These are phyloP conservation scores for Campylorhamphus procurvoides DNA, from an alignment of 2,113 vertebrate genomes.

Conservation along the genomic window DNA sequence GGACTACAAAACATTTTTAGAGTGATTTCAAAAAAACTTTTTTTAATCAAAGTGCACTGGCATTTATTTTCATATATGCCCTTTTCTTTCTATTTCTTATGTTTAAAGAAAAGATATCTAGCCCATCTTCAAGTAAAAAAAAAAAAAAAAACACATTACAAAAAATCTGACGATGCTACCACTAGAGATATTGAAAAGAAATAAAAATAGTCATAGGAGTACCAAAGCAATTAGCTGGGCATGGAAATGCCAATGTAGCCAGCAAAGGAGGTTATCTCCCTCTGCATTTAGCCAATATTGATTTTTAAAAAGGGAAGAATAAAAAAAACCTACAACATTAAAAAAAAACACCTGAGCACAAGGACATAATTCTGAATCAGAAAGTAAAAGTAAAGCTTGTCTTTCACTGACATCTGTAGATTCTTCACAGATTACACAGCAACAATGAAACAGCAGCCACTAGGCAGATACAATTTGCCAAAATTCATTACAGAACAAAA, in stretches of 20 bases:
- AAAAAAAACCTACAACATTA: background rate
- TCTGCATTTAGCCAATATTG: background rate
- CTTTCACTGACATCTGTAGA: background rate
- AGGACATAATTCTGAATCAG: background rate
- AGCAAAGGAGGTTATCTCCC: background rate
- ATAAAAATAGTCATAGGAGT: background rate
- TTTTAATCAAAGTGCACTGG: background rate
- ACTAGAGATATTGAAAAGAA: background rate
- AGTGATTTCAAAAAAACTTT: background rate
- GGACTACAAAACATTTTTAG: background rate
- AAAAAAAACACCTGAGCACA: background rate
- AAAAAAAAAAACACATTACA: fast-evolving
- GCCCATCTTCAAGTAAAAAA: background rate
- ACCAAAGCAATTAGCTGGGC: background rate
- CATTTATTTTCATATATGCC: background rate
- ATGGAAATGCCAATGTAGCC: background rate
- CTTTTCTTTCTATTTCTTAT: background rate
- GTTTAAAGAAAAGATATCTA: background rate
- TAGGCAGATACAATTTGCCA: background rate
- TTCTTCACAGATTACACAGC: background rate
- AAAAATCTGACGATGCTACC: background rate
- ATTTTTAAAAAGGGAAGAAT: background rate
- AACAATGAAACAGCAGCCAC: background rate
- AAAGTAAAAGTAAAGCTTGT: background rate
- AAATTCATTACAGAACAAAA: background rate